These are phyloP conservation scores for Myotis yumanensis DNA, from an alignment of 2,113 vertebrate genomes.

Conservation along the genomic window DNA sequence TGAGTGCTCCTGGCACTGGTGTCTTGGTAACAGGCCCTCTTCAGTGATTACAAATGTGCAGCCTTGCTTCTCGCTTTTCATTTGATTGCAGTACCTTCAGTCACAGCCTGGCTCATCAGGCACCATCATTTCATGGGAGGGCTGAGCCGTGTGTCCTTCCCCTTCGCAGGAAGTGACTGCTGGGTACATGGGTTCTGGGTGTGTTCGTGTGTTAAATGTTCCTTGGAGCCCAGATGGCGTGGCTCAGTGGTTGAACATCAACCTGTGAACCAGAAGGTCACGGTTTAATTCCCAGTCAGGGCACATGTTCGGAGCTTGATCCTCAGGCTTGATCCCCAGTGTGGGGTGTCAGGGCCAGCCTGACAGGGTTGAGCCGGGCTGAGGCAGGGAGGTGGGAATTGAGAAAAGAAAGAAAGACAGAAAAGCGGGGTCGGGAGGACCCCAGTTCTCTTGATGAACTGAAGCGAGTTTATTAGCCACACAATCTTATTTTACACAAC, in stretches of 20 bases:
- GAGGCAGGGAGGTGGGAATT: too few species aligned
- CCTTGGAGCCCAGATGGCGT: neutral
- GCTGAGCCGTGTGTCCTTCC: neutral
- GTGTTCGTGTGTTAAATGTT: neutral
- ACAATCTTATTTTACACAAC: too few species aligned
- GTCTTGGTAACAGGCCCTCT: neutral
- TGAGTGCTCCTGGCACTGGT: neutral
- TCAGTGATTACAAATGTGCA: neutral
- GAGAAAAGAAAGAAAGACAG: too few species aligned
- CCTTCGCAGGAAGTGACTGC: neutral
- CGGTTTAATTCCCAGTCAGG: neutral
- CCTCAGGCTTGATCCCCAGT: too few species aligned
- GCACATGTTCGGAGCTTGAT: neutral
- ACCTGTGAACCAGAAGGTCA: neutral
- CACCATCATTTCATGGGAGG: fast-evolving
- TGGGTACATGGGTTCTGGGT: neutral
- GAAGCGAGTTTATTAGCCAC: too few species aligned
- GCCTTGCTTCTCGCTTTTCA: neutral
- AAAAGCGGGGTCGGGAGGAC: too few species aligned
- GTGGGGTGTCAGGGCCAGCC: too few species aligned
- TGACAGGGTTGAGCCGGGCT: too few species aligned
- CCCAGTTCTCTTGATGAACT: too few species aligned
- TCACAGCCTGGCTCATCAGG: fast-evolving
- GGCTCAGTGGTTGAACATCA: neutral
- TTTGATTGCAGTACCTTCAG: fast-evolving